Percentiles rank a stretch among this genome's conserved stretches.
phyloP scores from a whole-genome alignment of 2,888 invertebrate genomes.

The Polyommatus icarus region DNA sequence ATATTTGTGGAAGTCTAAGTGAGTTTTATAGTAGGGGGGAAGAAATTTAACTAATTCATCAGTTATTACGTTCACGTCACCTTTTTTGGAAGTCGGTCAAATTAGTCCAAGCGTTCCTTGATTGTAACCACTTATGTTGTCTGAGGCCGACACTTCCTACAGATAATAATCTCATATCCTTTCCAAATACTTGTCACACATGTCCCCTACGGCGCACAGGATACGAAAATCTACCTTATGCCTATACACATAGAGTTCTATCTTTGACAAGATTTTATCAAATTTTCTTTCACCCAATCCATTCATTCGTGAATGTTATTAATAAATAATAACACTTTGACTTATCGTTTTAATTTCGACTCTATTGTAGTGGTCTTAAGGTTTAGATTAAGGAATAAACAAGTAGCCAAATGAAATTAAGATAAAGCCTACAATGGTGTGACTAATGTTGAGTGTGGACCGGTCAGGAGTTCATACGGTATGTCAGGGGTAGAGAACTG shows the following conservation, averaged over 20 bases:
- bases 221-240: slow-evolving; percentile 49
- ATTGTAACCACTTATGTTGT: not conserved
- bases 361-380: slow-evolving; percentile 41
- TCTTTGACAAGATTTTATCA: slow-evolving; percentile 32
- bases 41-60: too few relatives aligned
- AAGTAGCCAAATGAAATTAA: slow-evolving; percentile 74
- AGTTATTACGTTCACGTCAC: too few relatives aligned
- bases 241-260: slow-evolving; percentile 42
- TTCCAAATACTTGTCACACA: slow-evolving; percentile 65
- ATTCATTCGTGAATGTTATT: slow-evolving; percentile 42
- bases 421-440: slow-evolving; percentile 74
- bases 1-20: too few relatives aligned
- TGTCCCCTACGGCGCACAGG: slow-evolving; percentile 67
- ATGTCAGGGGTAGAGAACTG: slow-evolving; percentile 25
- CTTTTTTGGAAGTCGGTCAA: not conserved
- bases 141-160: slow-evolving; percentile 31
- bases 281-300: slow-evolving; percentile 39
- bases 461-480: slow-evolving; percentile 37
- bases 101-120: not conserved
- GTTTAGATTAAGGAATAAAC: slow-evolving; percentile 32
- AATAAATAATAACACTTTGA: slow-evolving; percentile 38
- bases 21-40: too few relatives aligned
- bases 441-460: slow-evolving; percentile 63
- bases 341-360: slow-evolving; percentile 45
- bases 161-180: slow-evolving; percentile 74